These are phyloP conservation scores for Caenorhabditis latens DNA, from an alignment of 1,140 invertebrate species.

Conservation along the genomic window DNA sequence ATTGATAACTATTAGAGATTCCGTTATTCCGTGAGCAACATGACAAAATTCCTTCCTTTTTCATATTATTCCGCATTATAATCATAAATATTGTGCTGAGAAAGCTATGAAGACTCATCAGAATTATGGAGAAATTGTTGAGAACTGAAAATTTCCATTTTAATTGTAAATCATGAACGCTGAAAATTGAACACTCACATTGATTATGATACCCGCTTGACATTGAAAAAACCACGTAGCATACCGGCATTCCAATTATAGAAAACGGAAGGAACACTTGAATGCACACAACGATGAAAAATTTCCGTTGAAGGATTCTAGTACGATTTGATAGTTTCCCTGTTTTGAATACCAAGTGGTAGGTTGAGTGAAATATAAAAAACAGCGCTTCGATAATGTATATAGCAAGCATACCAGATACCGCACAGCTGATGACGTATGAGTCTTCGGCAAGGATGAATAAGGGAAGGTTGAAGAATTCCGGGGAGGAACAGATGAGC, in stretches of 20 bases:
- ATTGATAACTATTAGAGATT: conserved; percentile 3
- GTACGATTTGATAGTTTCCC: neutral
- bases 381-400: neutral
- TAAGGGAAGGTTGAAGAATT: neutral
- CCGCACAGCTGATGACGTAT: neutral
- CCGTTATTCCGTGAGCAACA: neutral
- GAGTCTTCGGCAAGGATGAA: neutral
- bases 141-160: neutral
- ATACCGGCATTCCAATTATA: neutral
- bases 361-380: neutral
- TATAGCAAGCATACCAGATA: neutral
- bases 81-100: neutral
- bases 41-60: neutral
- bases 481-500: neutral
- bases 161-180: neutral
- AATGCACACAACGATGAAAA: neutral
- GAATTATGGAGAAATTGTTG: neutral
- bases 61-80: neutral
- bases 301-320: neutral
- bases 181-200: neutral
- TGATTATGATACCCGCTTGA: neutral
- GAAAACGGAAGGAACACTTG: neutral
- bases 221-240: neutral
- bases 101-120: conserved; percentile 33
- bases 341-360: neutral